Conservation (phyloP, 2,888 invertebrate species). For the Crocallis elinguaria region DNA sequence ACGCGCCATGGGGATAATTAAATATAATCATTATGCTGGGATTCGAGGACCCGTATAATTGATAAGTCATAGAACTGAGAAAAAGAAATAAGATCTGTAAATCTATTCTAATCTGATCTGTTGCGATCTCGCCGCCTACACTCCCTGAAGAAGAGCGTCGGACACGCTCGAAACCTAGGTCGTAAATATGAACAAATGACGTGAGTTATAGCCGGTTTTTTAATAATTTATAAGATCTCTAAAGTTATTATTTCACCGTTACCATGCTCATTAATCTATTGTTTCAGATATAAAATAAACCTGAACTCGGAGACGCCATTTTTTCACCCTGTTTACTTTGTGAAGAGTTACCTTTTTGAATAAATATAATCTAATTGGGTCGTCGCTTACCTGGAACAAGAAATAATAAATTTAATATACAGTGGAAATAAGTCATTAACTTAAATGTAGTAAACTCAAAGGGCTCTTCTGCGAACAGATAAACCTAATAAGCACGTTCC, state of each 20-base stretch:
- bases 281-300: too few species aligned
- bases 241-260: too few species aligned
- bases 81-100: background rate
- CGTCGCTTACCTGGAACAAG: background rate
- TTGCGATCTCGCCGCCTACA: too few species aligned
- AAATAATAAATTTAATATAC: background rate
- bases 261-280: too few species aligned
- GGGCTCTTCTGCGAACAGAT: conserved; percentile 4
- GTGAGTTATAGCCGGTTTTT: too few species aligned
- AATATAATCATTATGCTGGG: conserved; percentile 68
- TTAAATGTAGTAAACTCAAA: background rate
- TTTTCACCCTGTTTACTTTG: too few species aligned
- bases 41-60: conserved; percentile 21
- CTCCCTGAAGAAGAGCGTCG: too few species aligned
- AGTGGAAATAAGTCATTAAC: background rate
- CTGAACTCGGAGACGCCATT: too few species aligned
- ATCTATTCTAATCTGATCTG: too few species aligned
- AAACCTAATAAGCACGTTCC: conserved; percentile 17
- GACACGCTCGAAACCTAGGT: too few species aligned
- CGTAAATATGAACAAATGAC: too few species aligned
- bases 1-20: conserved; percentile 61
- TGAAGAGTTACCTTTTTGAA: conserved; percentile 1
- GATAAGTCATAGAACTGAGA: conserved; percentile 26
- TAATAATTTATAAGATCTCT: too few species aligned
- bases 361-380: background rate